phyloP scores from a whole-genome alignment of 2,797 vertebrate genomes.

The Sebastes cheni region DNA sequence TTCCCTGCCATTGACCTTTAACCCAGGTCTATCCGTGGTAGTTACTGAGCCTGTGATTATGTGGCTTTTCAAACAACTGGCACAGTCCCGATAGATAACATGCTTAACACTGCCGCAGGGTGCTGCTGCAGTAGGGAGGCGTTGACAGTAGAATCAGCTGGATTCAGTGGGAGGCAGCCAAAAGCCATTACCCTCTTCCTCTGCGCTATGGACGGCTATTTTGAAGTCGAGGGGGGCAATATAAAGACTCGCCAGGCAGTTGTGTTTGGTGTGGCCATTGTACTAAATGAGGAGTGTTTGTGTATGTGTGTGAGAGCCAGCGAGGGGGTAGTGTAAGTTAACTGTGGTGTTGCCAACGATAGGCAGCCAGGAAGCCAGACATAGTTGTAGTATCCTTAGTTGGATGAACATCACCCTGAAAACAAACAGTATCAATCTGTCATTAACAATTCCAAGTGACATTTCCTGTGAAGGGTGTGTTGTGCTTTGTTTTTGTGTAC shows the following conservation, averaged over 20 bases:
- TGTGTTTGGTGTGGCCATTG: slow-evolving; percentile 24
- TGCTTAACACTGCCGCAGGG: slow-evolving; percentile 64
- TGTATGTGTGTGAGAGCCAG: background rate
- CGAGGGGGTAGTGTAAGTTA: background rate
- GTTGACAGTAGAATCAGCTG: slow-evolving; percentile 66
- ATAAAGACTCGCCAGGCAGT: slow-evolving; percentile 20
- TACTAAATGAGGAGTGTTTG: slow-evolving; percentile 27
- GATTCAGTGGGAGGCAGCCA: slow-evolving; percentile 62
- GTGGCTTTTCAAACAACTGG: slow-evolving; percentile 64
- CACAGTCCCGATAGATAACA: slow-evolving; percentile 58
- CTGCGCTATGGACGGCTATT: slow-evolving; percentile 32
- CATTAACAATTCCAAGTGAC: background rate
- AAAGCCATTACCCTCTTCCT: slow-evolving; percentile 62
- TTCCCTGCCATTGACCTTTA: slow-evolving; percentile 51
- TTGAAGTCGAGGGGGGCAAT: slow-evolving; percentile 14
- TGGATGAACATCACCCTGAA: slow-evolving; percentile 2
- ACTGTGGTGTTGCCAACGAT: background rate
- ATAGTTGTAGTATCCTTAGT: background rate
- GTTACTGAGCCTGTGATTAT: slow-evolving; percentile 68
- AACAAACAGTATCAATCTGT: slow-evolving; percentile 7
- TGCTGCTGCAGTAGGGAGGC: slow-evolving; percentile 43
- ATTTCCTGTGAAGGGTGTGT: background rate
- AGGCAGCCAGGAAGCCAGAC: background rate
- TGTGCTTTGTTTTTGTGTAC: background rate
- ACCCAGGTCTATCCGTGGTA: slow-evolving; percentile 20